Conservation (phyloP, 2,888 invertebrate species). For the Idaea dimidiata region DNA sequence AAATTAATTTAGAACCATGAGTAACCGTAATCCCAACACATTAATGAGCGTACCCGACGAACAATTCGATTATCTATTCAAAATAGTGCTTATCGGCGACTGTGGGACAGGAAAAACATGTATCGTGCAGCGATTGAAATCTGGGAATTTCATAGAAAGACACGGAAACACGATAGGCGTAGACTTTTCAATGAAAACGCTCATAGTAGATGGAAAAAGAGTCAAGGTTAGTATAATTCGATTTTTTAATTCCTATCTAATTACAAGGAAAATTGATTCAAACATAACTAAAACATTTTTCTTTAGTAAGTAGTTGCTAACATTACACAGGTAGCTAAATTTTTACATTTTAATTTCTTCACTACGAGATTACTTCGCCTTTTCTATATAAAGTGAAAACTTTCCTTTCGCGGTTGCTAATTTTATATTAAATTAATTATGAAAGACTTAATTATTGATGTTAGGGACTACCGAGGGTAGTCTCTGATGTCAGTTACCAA, state of each 20-base stretch:
- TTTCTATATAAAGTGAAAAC: not conserved
- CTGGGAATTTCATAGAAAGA: constrained; percentile 96
- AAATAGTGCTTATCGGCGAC: constrained; percentile 96
- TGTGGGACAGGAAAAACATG: constrained; percentile 96
- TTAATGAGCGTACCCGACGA: constrained; percentile 89
- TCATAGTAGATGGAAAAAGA: constrained; percentile 95
- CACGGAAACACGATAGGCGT: constrained; percentile 99
- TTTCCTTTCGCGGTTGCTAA: not conserved
- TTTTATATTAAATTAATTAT: not conserved
- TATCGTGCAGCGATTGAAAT: constrained; percentile 96
- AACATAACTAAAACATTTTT: not conserved
- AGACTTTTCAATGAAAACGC: constrained; percentile 99
- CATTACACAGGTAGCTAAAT: not conserved
- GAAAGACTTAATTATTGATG: too few species aligned
- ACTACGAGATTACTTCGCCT: too few species aligned
- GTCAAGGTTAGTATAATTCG: constrained; percentile 87
- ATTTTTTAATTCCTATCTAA: constrained; percentile 33
- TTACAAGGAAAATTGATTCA: constrained; percentile 13
- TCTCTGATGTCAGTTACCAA: too few species aligned
- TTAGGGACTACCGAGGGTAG: too few species aligned
- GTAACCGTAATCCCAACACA: constrained; percentile 87
- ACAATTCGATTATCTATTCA: constrained; percentile 95
- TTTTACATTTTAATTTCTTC: not conserved
- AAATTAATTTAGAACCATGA: constrained; percentile 77
- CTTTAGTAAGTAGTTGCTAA: not conserved